Base-by-base conservation (phyloP, 2,888 invertebrate species). In the Ormyrus nitidulus region DNA sequence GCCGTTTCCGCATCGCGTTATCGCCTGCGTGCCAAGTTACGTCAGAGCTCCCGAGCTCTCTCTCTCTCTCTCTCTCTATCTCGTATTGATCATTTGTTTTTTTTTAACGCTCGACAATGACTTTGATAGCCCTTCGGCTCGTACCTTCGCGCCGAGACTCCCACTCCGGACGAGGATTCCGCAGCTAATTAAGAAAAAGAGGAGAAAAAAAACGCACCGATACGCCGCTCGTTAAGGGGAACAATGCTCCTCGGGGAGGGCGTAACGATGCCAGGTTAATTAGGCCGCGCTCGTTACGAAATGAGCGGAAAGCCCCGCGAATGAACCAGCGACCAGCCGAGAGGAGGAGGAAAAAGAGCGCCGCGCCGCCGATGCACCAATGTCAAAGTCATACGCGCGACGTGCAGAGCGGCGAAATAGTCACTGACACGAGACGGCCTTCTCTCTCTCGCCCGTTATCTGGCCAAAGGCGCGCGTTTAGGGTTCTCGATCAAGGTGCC, bases 1-100 rank as follows among this genome's bases (percentile, higher is more conserved):
- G 82, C 80, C 81, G 81, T 84, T 84, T 85, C 85, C 85, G 85
- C 81, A 83, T 83, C 83, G 82, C 82, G 82, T 84, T 83, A 81
- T 83, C 82, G 77, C 81, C 56, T 72, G 69, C 69, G 79, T 5
- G 51, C 11, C 48, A 44, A 13, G 48, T 34, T 34, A 34, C 34
- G 34, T 34, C 34, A 34, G 3, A 4, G 34, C 4, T 5, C 0
- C 2, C 51, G n/a, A 44, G 46, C 11, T 65, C 34, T 54, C 13
- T 5, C 13, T 11, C 59, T 54, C 65, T 73, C 49, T 64, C 9
- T 54, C 11, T 65, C 34, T 34, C 44, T 62, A 19, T 62, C 6
- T 11, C n/a, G 11, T 46, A n/a, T 13, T 6, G 56, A n/a, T 8
- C 56, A n/a, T 13, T 56, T 56, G 56, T 56, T 6, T n/a, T 56